phyloP scores from a whole-genome alignment of 2,797 vertebrate species.

The Parambassis ranga region DNA sequence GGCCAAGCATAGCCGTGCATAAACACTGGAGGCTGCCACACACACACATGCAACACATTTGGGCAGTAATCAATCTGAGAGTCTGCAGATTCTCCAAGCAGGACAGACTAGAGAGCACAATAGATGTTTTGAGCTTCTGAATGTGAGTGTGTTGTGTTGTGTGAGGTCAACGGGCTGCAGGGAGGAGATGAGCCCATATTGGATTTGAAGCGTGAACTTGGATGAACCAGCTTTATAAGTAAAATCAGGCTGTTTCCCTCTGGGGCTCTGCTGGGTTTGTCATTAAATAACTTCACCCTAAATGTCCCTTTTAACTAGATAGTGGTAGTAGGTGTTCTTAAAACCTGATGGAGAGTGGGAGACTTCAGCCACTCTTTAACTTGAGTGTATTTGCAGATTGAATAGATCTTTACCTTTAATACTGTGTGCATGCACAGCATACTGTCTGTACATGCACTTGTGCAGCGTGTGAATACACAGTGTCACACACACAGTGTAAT shows the following conservation, averaged over 20 bases:
- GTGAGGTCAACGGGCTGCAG: neutral
- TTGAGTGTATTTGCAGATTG: neutral
- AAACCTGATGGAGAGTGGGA: conserved; percentile 8
- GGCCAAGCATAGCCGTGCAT: conserved; percentile 9
- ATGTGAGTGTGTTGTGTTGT: conserved; percentile 9
- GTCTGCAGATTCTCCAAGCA: neutral
- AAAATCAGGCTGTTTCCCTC: neutral
- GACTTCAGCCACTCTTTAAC: neutral
- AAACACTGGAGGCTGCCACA: conserved; percentile 12
- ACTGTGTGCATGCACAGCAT: no score
- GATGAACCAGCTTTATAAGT: neutral
- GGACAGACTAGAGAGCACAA: neutral
- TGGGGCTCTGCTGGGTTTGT: neutral
- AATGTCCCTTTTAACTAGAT: conserved; percentile 20
- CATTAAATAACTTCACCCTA: conserved; percentile 8
- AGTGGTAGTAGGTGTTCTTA: conserved; percentile 7
- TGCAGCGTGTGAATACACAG: neutral
- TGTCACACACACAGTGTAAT: conserved; percentile 15
- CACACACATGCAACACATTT: conserved; percentile 12
- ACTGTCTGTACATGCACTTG: neutral
- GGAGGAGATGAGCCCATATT: neutral
- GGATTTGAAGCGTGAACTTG: conserved; percentile 6
- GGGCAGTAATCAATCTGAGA: neutral
- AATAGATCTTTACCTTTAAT: no score
- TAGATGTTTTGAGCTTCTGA: conserved; percentile 1